Evolutionary conservation across 2,113 vertebrate genomes (phyloP).

Genomic region (Pandion haliaetus): DNA sequence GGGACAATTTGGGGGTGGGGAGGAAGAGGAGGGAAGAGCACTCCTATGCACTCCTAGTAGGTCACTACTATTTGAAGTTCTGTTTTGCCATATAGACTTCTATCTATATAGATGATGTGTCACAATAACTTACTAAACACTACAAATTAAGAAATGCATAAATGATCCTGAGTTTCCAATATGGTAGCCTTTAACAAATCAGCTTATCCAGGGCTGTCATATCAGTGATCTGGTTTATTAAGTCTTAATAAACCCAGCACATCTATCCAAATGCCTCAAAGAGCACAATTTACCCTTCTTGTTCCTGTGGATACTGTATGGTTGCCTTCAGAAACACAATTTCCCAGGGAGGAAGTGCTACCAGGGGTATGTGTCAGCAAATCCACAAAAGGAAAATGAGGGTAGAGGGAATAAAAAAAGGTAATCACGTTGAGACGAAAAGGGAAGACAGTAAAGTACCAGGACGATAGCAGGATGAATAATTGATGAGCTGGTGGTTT

Average conservation of each 20-base stretch:
- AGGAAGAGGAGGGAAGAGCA: background rate
- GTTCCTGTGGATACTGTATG: background rate
- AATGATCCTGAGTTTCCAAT: background rate
- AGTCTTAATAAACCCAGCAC: background rate
- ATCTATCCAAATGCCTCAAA: background rate
- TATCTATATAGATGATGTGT: background rate
- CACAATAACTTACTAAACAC: background rate
- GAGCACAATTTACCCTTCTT: background rate
- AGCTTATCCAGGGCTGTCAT: background rate
- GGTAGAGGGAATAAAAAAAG: slow-evolving; percentile 50
- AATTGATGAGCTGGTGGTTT: slow-evolving; percentile 82
- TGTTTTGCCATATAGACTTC: background rate
- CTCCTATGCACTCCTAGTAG: background rate
- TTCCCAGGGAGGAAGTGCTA: background rate
- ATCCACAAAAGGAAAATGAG: slow-evolving; percentile 61
- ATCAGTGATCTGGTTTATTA: background rate
- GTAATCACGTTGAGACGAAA: slow-evolving; percentile 57
- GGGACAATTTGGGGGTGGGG: accelerated
- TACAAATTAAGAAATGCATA: background rate
- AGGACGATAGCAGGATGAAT: slow-evolving; percentile 76
- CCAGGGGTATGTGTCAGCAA: slow-evolving; percentile 16
- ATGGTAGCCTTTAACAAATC: background rate
- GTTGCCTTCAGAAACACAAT: background rate
- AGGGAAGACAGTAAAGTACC: slow-evolving; percentile 69
- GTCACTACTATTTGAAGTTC: background rate